Percentiles rank a stretch among this genome's conserved stretches.
Evolutionary conservation across 2,888 invertebrate species (phyloP).

Genomic region (Melangyna quadrimaculata): DNA sequence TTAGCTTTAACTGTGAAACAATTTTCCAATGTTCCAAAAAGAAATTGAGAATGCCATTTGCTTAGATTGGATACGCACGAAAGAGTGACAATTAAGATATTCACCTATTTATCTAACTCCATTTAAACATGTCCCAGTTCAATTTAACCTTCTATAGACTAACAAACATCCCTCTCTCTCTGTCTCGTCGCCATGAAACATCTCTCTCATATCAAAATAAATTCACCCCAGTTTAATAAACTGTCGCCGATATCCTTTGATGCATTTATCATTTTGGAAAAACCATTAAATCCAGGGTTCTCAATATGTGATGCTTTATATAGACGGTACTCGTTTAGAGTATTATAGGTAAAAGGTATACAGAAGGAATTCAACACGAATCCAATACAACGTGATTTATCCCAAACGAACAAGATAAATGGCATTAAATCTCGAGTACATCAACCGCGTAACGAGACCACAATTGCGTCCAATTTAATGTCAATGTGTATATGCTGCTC

Average conservation of each 20-base stretch:
- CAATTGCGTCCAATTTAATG: constrained; percentile 71
- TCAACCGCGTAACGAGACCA: constrained; percentile 72
- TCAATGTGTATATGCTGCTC: constrained; percentile 59
- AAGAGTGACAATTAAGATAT: not conserved
- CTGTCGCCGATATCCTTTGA: constrained; percentile 32
- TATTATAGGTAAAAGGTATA: too few relatives aligned
- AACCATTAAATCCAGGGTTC: constrained; percentile 40
- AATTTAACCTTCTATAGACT: not conserved
- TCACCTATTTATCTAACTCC: not conserved
- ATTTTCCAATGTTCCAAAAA: too few relatives aligned
- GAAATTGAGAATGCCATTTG: not conserved
- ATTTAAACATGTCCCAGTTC: not conserved
- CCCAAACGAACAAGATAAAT: constrained; percentile 69
- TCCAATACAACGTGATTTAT: constrained; percentile 69
- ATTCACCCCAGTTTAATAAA: constrained; percentile 28
- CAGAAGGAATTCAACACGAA: constrained; percentile 21
- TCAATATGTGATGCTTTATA: not conserved
- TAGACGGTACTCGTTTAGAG: too few relatives aligned
- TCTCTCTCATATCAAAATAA: constrained; percentile 7
- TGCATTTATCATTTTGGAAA: constrained; percentile 48
- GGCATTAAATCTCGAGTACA: constrained; percentile 69
- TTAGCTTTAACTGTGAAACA: too few relatives aligned
- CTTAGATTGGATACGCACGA: not conserved
- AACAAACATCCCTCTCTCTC: not conserved
- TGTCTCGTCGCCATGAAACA: not conserved